Base-by-base conservation (phyloP, 92 coral and sea anemone species). In the Phymanthus crucifer region DNA sequence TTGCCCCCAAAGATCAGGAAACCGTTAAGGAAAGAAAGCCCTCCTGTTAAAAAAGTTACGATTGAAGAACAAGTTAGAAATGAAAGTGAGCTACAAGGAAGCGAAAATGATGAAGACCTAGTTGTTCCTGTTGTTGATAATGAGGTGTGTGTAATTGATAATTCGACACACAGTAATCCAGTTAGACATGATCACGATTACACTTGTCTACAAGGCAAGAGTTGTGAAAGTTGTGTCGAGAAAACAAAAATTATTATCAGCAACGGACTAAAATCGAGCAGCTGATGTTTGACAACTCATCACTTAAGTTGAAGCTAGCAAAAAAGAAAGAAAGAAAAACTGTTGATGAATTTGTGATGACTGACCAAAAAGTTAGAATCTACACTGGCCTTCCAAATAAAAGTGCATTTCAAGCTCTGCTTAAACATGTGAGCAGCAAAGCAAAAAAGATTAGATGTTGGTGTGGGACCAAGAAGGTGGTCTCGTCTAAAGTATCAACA, bases 401-500 rank as follows among this genome's bases (percentile, higher is more conserved):
- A 57, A 57, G 66, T 23, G 26, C 66, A 57, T 57, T 57, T 57
- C 66, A 57, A 57, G 66, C 66, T 57, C 66, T 57, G 66, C 66
- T 57, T 4, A 57, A 57, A 57, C 66, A n/a, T 57, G 66, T 86
- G 66, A 80, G 65, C 77, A 85, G 72, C 48, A 74, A 80, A 58
- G 80, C 77, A 34, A 84, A 76, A 77, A 78, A 84, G 77, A 85
- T 84, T 67, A 84, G 85, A 52, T 88, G 79, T 72, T 88, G 86
- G 89, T 70, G 85, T 74, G 89, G 86, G 72, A 58, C 88, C 48
- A 84, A 85, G 83, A 88, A 71, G 81, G 79, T 78, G 58, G 70
- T 77, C 71, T 87, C 73, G 57, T 66, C 86, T 65, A 88, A 85
- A 77, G 79, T 78, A 33, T 74, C 21, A 65, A 58, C 85, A 73